Evolutionary conservation across 2,797 vertebrate species (phyloP).

Genomic region (Intellagama lesueurii): DNA sequence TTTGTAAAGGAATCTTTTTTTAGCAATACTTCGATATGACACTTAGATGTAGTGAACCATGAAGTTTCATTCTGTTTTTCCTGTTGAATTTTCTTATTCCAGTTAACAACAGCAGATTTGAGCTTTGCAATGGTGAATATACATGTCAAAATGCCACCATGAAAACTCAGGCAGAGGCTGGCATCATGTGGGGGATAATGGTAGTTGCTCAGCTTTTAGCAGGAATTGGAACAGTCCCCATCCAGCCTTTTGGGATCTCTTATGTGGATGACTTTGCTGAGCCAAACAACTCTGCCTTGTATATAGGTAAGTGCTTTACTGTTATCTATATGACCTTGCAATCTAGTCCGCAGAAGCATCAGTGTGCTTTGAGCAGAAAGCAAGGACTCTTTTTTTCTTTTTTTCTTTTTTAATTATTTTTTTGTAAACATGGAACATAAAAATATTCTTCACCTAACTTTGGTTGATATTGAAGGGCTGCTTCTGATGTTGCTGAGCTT

Average conservation of each 20-base stretch:
- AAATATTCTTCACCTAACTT: too few relatives aligned
- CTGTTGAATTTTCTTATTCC: constrained; percentile 19
- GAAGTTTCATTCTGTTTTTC: not conserved
- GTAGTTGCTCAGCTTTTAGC: constrained; percentile 91
- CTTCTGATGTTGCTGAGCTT: not conserved
- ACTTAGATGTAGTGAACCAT: not conserved
- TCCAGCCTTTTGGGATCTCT: constrained; percentile 98
- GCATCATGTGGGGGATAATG: constrained; percentile 90
- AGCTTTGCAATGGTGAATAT: constrained; percentile 83
- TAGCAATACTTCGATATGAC: not conserved
- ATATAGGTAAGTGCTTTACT: constrained; percentile 85
- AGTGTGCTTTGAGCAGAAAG: not conserved
- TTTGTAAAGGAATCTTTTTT: not conserved
- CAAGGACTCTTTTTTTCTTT: not conserved
- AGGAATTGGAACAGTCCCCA: constrained; percentile 92
- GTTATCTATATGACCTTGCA: not conserved
- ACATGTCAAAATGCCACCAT: constrained; percentile 40
- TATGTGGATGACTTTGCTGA: constrained; percentile 94
- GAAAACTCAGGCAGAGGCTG: constrained; percentile 81
- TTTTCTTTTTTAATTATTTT: not conserved
- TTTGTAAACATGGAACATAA: too few relatives aligned
- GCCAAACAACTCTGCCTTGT: constrained; percentile 89
- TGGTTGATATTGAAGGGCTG: not conserved
- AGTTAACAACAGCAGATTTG: constrained; percentile 74
- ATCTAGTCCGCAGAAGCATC: not conserved